Conservation (phyloP, 2,113 vertebrate species). For the Enhydra lutris region DNA sequence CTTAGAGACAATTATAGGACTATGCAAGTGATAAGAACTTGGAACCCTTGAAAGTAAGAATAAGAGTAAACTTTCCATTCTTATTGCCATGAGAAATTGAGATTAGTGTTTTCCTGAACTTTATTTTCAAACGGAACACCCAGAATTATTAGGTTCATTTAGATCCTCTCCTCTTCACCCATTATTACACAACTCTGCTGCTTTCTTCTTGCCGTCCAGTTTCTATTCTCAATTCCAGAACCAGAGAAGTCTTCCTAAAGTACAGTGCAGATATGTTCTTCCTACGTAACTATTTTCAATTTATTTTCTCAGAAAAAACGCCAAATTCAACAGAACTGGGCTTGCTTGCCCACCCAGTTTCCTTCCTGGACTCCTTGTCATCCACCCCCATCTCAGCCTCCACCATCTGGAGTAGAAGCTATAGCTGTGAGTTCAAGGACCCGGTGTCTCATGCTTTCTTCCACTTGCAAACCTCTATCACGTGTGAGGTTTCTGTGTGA, state of each 20-base stretch:
- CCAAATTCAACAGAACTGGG: neutral
- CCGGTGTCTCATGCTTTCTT: neutral
- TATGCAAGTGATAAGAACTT: neutral
- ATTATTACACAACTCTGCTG: neutral
- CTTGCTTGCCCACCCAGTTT: neutral
- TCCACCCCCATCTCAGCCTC: neutral
- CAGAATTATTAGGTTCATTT: neutral
- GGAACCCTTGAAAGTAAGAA: neutral
- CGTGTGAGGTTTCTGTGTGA: neutral
- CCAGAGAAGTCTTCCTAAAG: neutral
- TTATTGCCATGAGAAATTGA: neutral
- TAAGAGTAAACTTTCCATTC: neutral
- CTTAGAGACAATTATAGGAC: neutral
- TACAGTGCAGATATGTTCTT: neutral
- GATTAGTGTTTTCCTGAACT: neutral
- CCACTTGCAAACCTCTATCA: neutral
- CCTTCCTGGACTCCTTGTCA: neutral
- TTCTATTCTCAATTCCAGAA: neutral
- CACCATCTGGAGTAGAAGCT: neutral
- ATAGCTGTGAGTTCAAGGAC: neutral
- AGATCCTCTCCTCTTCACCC: neutral
- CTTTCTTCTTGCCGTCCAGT: neutral
- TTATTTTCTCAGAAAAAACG: neutral
- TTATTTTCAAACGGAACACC: neutral
- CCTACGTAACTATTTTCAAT: neutral